These are phyloP conservation scores for Aphodius sticticus DNA, from an alignment of 2,888 invertebrate species.

Conservation along the genomic window DNA sequence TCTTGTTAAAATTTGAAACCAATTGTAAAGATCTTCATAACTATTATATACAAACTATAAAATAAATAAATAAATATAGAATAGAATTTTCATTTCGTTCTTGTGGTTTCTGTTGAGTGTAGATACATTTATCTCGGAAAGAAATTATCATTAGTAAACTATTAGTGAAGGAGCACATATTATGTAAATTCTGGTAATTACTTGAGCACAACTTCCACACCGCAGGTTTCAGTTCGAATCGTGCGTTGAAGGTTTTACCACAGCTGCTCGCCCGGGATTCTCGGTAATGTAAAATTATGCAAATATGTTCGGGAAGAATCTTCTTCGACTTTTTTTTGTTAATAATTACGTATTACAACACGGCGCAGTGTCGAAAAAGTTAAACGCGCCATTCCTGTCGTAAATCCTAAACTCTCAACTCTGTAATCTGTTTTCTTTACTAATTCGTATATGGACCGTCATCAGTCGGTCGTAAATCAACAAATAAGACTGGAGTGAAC, in stretches of 20 bases:
- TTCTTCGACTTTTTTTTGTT: neutral
- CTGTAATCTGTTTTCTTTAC: neutral
- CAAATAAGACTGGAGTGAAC: neutral
- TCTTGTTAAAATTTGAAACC: too few relatives aligned
- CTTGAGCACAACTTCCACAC: neutral
- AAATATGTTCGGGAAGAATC: neutral
- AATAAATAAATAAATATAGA: too few relatives aligned
- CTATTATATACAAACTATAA: too few relatives aligned
- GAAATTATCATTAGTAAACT: neutral
- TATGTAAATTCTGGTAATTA: slow-evolving; percentile 4
- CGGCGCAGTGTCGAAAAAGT: neutral
- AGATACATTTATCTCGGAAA: neutral
- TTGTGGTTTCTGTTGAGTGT: too few relatives aligned
- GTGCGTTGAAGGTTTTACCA: neutral
- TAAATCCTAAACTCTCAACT: neutral
- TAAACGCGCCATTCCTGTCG: neutral
- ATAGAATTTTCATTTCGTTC: too few relatives aligned
- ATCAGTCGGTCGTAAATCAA: neutral
- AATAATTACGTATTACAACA: slow-evolving; percentile 4
- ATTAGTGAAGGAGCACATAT: neutral
- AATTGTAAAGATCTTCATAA: too few relatives aligned
- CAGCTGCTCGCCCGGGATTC: neutral
- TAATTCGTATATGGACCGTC: neutral
- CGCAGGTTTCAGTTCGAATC: neutral
- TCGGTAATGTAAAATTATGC: slow-evolving; percentile 4